These are phyloP conservation scores for Andrena fulva DNA, from an alignment of 2,888 invertebrate species.

Conservation along the genomic window DNA sequence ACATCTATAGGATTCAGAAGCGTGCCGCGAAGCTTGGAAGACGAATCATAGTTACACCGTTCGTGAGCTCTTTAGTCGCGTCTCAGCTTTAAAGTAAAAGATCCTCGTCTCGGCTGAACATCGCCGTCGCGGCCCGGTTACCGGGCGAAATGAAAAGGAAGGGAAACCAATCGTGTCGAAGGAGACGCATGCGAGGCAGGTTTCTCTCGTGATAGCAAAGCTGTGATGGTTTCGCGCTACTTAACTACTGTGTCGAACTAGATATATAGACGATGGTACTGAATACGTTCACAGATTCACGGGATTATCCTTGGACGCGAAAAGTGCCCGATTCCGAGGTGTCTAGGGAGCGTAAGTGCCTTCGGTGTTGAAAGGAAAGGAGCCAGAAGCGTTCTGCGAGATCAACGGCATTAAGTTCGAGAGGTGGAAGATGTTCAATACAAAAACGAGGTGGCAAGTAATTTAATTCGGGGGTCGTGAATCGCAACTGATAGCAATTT, in stretches of 20 bases:
- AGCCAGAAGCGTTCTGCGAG: constrained; percentile 21
- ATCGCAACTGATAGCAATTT: constrained; percentile 54
- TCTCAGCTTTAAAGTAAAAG: constrained; percentile 24
- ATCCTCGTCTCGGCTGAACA: constrained; percentile 8
- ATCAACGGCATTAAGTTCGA: constrained; percentile 40
- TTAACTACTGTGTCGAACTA: constrained; percentile 79
- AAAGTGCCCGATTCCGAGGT: neutral
- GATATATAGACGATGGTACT: constrained; percentile 80
- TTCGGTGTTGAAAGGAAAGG: constrained; percentile 13
- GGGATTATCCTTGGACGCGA: constrained; percentile 17
- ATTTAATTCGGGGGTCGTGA: constrained; percentile 42
- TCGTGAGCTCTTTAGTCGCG: constrained; percentile 12
- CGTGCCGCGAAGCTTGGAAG: constrained; percentile 66
- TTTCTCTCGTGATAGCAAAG: constrained; percentile 42
- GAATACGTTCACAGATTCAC: constrained; percentile 81
- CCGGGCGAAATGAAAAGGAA: constrained; percentile 17
- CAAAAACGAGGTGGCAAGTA: constrained; percentile 66
- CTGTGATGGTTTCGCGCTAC: constrained; percentile 72
- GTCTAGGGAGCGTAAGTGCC: neutral
- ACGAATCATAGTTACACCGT: constrained; percentile 59
- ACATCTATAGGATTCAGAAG: constrained; percentile 48
- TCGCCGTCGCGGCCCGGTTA: constrained; percentile 14
- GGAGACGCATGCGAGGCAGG: constrained; percentile 34
- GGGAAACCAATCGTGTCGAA: constrained; percentile 9
- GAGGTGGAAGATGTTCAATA: constrained; percentile 43